Evolutionary conservation across 1,140 invertebrate genomes (phyloP), one percentile per base, ranked within the genome.

Genomic region (Lucilia sericata): DNA sequence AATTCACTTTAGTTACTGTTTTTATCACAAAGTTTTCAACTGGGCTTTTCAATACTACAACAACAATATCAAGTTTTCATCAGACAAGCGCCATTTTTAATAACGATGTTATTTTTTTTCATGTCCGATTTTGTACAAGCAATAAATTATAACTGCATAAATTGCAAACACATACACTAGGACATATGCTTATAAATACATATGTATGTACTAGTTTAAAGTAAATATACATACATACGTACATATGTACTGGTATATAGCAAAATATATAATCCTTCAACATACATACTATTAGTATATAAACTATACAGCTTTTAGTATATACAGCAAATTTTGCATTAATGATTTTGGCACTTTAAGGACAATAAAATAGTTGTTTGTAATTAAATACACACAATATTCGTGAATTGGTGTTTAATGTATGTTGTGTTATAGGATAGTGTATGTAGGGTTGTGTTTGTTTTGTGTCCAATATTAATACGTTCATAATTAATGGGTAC

Each of bases 401-500:
- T 70, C 49, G 13, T 36, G 65, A 13, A 30, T 19, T n/a, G 21
- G 17, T 74, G 42, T 21, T 7, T 30, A 25, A 17, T 49, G 17
- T 83, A 47, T 49, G 65, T 70, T 21, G 65, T 70, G 65, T 55
- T 74, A 30, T 47, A 12, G 74, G 82, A 74, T 19, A 75, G 82
- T 70, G 42, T 80, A n/a, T 80, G 76, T 78, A 34, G 42, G 25
- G 13, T 19, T 78, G 10, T 55, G 78, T 81, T n/a, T 51, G 34
- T 81, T 36, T 70, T 80, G 34, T 81, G 83, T 84, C 83, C 83
- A 84, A 84, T 84, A 84, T 84, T 84, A 84, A 84, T 84, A 84
- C 76, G 83, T 84, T 84, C 80, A 84, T 84, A 84, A 84, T 84
- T 84, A 84, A 84, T 84, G 76, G 78, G 42, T 74, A 70, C 83